These are phyloP conservation scores for Melinaea marsaeus DNA, from an alignment of 2,888 invertebrate species.

Conservation along the genomic window DNA sequence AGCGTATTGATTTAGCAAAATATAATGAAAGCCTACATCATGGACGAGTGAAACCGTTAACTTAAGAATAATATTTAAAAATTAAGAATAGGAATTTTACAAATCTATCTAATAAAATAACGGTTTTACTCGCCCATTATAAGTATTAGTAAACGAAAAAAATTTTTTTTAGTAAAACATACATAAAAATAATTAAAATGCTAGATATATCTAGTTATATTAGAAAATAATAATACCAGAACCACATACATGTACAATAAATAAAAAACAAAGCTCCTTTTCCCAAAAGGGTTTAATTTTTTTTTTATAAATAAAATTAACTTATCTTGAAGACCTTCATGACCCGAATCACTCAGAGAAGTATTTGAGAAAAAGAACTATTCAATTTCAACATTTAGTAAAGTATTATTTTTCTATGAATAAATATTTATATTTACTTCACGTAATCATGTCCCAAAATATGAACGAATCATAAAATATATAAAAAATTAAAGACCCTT, in stretches of 20 bases:
- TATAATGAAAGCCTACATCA: background rate
- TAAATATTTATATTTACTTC: background rate
- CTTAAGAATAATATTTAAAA: background rate
- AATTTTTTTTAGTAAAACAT: background rate
- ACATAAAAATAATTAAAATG: background rate
- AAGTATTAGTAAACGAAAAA: background rate
- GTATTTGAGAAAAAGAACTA: constrained; percentile 3
- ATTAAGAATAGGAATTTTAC: background rate
- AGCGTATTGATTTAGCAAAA: background rate
- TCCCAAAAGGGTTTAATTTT: constrained; percentile 19
- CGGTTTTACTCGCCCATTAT: too few species aligned
- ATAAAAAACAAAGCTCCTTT: constrained; percentile 12
- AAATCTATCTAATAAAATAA: too few species aligned
- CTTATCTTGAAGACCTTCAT: constrained; percentile 11
- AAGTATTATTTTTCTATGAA: background rate
- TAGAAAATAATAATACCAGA: constrained; percentile 1
- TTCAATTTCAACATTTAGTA: too few species aligned
- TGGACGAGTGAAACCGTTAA: background rate
- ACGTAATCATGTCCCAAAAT: background rate
- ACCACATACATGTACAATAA: background rate
- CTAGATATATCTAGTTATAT: background rate
- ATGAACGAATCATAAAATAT: constrained; percentile 28
- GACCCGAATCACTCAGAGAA: background rate
- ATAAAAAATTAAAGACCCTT: constrained; percentile 56
- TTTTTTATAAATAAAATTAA: constrained; percentile 12